Base-by-base conservation (phyloP, 2,113 vertebrate species). In the Oxyura jamaicensis region DNA sequence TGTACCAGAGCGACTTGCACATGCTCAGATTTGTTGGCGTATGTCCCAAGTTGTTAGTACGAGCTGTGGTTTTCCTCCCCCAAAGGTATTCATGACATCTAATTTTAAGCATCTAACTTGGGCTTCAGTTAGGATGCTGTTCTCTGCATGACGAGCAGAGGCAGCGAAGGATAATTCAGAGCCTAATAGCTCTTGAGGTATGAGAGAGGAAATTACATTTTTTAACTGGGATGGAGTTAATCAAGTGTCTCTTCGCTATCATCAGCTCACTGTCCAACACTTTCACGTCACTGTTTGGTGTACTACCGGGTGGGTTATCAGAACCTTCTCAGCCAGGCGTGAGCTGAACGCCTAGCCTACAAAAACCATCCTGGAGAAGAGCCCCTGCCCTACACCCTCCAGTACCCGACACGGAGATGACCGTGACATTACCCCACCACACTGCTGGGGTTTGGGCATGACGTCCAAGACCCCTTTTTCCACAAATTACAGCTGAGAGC, bases 351-450 rank as follows among this genome's bases (percentile, higher is more conserved):
- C 41, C 73, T 33, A 55, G 21, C 52, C 36, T 28, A 31, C 6
- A 25, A 36, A 74, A 41, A 56, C 3, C 23, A 46, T 56, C 19
- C 12, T 3, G 12, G 53, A 28, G n/a, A 26, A 58, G 56, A 78
- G 12, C 35, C 62, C 29, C 48, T 7, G 17, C 28, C 13, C 19
- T 17, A 14, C 10, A 16, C 42, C 28, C 31, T 56, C 29, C 25
- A 29, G 42, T 36, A 63, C 33, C 56, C 2, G 18, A 17, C 3
- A 31, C 1, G 3, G 48, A 50, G 19, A 60, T 48, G 35, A 52
- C 11, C 2, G 3, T 0, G 5, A 50, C 8, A 18, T n/a, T 1
- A 18, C 7, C 10, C 39, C 5, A 9, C 53, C 23, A 62, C 48
- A 10, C 36, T 1, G 25, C 31, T 31, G 58, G 58, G 66, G 48